These are phyloP conservation scores for Pachyseris speciosa DNA, from an alignment of 64 coral and sea anemone genomes.

Conservation along the genomic window DNA sequence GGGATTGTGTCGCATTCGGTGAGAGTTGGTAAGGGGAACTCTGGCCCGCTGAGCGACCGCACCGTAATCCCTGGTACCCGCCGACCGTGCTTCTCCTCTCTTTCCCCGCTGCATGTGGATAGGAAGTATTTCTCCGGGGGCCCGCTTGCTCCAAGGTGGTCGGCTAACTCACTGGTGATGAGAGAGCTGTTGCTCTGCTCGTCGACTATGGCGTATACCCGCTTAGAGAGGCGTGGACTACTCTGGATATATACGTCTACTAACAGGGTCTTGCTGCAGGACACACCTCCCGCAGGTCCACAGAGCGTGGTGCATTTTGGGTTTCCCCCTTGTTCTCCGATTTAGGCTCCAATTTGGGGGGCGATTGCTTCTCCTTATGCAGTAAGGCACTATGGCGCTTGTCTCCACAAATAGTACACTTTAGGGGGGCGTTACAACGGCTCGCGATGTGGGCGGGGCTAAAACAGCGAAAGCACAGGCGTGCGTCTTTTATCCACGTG, in stretches of 20 bases:
- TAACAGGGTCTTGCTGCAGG: slow-evolving; percentile 34
- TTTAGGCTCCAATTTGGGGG: background rate
- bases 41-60: background rate
- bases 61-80: background rate
- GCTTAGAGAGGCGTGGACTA: background rate
- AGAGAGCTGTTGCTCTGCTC: slow-evolving; percentile 62
- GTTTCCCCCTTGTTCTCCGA: background rate
- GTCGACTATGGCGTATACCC: slow-evolving; percentile 54
- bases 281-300: slow-evolving; percentile 6
- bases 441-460: background rate
- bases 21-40: slow-evolving; percentile 27
- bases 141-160: slow-evolving; percentile 11
- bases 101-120: too few species aligned
- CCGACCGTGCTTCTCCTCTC: slow-evolving; percentile 22
- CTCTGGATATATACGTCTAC: slow-evolving; percentile 30
- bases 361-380: slow-evolving; percentile 30
- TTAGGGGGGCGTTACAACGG: slow-evolving; percentile 4
- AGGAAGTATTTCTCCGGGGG: slow-evolving; percentile 9
- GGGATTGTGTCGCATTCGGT: slow-evolving; percentile 63
- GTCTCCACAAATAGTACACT: slow-evolving; percentile 36
- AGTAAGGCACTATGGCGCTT: slow-evolving; percentile 33
- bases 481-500: too few species aligned
- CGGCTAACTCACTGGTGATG: slow-evolving; percentile 1
- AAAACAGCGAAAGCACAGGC: slow-evolving; percentile 71
- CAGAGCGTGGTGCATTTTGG: slow-evolving; percentile 30